phyloP scores from a whole-genome alignment of 37 sponge, comb jelly and placozoan genomes.

The Beroe forskalii region DNA sequence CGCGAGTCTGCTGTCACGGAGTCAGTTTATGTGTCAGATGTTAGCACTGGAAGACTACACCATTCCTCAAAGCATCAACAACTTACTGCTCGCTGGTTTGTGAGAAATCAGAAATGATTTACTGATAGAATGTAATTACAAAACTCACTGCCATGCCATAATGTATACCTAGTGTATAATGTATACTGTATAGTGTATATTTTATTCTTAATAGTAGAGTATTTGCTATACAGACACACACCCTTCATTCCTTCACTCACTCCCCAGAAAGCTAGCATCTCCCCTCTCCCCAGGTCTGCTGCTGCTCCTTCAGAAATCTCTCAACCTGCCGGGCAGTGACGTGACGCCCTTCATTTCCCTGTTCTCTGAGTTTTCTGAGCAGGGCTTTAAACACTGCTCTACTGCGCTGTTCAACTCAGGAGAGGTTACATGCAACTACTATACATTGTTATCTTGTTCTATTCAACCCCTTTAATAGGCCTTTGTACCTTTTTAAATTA shows the following conservation, averaged over 20 bases:
- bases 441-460: background rate
- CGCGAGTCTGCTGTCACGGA: background rate
- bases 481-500: background rate
- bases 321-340: background rate
- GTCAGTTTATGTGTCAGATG: slow-evolving; percentile 55
- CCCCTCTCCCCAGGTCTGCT: slow-evolving; percentile 10
- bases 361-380: background rate
- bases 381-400: slow-evolving; percentile 10
- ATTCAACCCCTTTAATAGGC: background rate
- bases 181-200: no score
- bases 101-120: no score
- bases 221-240: no score
- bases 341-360: background rate
- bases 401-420: background rate
- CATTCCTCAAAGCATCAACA: background rate
- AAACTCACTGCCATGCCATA: no score
- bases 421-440: background rate
- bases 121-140: no score
- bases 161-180: no score
- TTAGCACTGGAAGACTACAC: background rate
- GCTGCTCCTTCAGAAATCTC: background rate
- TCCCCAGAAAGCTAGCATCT: no score
- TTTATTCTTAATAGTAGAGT: no score
- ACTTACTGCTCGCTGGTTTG: background rate
- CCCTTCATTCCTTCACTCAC: no score